A percentile compares a stretch with the other conserved stretches of the same genome.
phyloP scores from a whole-genome alignment of 37 sponge, comb jelly and placozoan species.

The Axinella damicornis region DNA sequence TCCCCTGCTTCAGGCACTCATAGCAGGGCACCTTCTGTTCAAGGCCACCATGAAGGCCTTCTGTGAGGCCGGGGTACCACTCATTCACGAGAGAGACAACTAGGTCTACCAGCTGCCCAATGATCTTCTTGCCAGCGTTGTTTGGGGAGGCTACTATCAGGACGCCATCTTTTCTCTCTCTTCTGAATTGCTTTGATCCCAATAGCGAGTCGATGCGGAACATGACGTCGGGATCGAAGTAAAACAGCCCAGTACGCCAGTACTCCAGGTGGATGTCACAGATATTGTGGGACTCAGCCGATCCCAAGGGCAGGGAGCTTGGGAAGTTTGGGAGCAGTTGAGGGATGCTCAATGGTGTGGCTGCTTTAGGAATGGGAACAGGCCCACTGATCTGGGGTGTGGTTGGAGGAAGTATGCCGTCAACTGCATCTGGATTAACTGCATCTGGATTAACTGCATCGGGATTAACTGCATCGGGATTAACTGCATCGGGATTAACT shows the following conservation, averaged over 20 bases:
- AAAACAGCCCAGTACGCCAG: conserved; percentile 75
- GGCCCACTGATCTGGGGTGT: no score
- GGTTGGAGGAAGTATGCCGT: no score
- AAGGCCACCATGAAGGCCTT: conserved; percentile 16
- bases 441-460: no score
- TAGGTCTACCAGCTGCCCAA: conserved; percentile 80
- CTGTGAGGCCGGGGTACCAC: conserved; percentile 87
- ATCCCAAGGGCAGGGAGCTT: no score
- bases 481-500: no score
- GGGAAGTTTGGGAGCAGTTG: no score
- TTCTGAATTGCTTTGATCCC: conserved; percentile 1
- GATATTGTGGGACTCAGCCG: no score
- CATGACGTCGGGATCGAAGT: conserved; percentile 38
- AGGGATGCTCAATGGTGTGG: no score
- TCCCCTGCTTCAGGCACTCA: conserved; percentile 58
- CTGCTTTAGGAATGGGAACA: no score
- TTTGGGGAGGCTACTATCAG: conserved; percentile 56
- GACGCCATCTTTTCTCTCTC: conserved; percentile 66
- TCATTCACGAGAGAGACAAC: conserved; percentile 67
- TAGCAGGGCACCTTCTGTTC: conserved; percentile 73
- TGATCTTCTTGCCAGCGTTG: conserved; percentile 61
- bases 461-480: no score
- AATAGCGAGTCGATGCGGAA: conserved; percentile 72
- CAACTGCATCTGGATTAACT: no score
- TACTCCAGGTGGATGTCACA: conserved; percentile 45